A percentile compares a stretch with the other conserved stretches of the same genome.
phyloP scores from a whole-genome alignment of 2,113 vertebrate species.

The Chaenocephalus aceratus region DNA sequence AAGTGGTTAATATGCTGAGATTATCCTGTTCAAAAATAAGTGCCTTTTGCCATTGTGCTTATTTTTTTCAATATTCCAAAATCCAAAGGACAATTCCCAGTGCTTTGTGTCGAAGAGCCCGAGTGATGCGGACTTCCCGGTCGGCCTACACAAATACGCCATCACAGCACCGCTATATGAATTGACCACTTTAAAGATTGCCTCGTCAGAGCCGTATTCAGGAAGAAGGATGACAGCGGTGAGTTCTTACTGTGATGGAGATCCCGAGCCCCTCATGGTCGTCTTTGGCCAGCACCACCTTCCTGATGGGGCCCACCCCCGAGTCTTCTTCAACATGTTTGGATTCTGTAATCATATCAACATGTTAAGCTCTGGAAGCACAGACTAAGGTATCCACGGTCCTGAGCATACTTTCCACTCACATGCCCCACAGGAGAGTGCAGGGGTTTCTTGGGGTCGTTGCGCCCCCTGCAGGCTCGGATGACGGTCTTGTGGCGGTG shows the following conservation, averaged over 20 bases:
- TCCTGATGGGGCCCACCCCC: conserved; percentile 97
- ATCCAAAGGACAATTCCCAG: too few relatives aligned
- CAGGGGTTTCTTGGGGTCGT: conserved; percentile 93
- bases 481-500: conserved; percentile 99
- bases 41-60: too few relatives aligned
- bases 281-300: conserved; percentile 95
- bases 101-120: too few relatives aligned
- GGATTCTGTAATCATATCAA: conserved; percentile 85
- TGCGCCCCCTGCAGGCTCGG: conserved; percentile 94
- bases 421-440: conserved; percentile 94
- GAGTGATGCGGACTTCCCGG: too few relatives aligned
- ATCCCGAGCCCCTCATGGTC: conserved; percentile 98
- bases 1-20: too few relatives aligned
- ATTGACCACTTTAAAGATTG: too few relatives aligned
- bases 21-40: too few relatives aligned
- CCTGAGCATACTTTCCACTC: conserved; percentile 58
- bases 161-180: too few relatives aligned
- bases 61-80: too few relatives aligned
- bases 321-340: conserved; percentile 96
- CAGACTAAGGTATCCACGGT: neutral
- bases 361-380: neutral
- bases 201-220: neutral
- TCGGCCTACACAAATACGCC: too few relatives aligned
- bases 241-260: conserved; percentile 93
- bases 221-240: neutral